Conservation (phyloP, 2,797 vertebrate species). For the Furcifer pardalis region DNA sequence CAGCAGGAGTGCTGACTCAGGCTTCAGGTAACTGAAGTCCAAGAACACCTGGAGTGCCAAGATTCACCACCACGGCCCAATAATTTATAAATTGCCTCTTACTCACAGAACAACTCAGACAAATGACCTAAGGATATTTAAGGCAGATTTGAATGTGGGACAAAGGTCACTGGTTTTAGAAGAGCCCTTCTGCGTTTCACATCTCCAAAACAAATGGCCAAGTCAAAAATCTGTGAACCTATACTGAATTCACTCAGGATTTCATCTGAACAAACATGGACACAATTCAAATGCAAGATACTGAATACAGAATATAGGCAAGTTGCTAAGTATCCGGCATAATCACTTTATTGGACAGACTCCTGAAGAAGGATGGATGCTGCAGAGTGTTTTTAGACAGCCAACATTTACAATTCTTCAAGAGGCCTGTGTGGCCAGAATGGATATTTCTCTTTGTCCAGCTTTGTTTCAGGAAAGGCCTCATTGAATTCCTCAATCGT, state of each 20-base stretch:
- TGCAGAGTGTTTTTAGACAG: slow-evolving; percentile 4
- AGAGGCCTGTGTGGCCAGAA: slow-evolving; percentile 93
- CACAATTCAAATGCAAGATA: neutral
- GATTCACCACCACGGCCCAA: too few species aligned
- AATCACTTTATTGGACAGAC: slow-evolving; percentile 62
- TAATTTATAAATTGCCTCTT: too few species aligned
- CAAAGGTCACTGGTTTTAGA: too few species aligned
- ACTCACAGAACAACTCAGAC: too few species aligned
- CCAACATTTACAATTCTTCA: slow-evolving; percentile 80
- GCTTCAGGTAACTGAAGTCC: too few species aligned
- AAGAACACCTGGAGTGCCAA: too few species aligned
- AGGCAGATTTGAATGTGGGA: too few species aligned
- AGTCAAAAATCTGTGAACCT: too few species aligned
- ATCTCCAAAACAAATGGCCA: too few species aligned
- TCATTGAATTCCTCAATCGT: slow-evolving; percentile 82
- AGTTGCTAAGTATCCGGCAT: neutral
- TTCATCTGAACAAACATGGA: neutral
- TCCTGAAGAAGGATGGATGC: neutral
- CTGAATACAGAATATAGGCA: neutral
- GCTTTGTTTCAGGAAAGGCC: slow-evolving; percentile 87
- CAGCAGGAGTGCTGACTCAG: too few species aligned
- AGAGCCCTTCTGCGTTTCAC: too few species aligned
- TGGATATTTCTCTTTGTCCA: slow-evolving; percentile 89
- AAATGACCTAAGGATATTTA: too few species aligned
- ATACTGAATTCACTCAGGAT: neutral